Conservation (phyloP, 2,113 vertebrate species). For the human region DNA sequence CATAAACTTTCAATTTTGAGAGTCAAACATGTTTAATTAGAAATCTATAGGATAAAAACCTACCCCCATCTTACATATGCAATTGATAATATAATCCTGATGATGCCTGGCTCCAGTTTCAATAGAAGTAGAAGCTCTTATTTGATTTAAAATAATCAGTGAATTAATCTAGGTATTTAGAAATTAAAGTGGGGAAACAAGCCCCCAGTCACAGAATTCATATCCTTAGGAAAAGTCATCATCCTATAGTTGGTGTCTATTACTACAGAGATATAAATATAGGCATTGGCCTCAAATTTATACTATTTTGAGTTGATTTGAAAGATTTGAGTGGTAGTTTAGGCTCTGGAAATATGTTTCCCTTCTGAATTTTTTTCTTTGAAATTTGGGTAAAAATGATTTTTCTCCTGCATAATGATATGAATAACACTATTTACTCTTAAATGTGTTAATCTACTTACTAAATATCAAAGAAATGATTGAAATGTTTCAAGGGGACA, state of each 20-base stretch:
- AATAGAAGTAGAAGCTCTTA: not conserved
- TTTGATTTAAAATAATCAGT: not conserved
- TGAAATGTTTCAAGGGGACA: not conserved
- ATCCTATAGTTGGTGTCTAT: not conserved
- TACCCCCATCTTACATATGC: not conserved
- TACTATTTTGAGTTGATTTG: not conserved
- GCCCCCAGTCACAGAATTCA: not conserved
- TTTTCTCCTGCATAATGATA: not conserved
- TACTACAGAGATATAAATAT: constrained; percentile 27
- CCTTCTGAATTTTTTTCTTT: not conserved
- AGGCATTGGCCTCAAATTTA: not conserved
- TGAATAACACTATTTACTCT: not conserved
- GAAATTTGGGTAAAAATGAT: not conserved
- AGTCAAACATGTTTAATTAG: constrained; percentile 5
- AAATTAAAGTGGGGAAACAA: not conserved
- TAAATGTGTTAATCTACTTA: not conserved
- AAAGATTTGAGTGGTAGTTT: not conserved
- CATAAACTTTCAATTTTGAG: not conserved
- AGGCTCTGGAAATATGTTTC: not conserved
- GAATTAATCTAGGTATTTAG: not conserved
- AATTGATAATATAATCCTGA: not conserved
- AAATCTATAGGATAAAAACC: not conserved
- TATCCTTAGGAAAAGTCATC: not conserved
- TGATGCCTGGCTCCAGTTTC: not conserved
- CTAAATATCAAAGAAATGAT: not conserved